These are phyloP conservation scores for Mixornis gularis DNA, from an alignment of 2,113 vertebrate species.

Conservation along the genomic window DNA sequence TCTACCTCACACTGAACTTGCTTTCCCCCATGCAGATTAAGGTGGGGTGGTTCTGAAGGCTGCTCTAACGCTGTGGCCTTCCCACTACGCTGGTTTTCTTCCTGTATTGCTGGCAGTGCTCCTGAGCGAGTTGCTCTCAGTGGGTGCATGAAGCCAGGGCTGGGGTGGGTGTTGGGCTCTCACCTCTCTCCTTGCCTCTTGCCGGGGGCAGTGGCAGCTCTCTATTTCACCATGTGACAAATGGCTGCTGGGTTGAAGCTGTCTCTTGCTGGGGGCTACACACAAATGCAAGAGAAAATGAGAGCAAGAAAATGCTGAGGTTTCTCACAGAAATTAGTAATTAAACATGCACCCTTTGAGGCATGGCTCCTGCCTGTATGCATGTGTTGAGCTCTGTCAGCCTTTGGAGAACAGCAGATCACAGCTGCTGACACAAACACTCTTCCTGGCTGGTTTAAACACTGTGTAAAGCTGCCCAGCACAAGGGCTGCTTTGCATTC, in stretches of 20 bases:
- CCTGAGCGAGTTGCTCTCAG: background rate
- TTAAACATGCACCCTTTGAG: background rate
- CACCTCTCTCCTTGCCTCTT: background rate
- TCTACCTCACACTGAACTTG: background rate
- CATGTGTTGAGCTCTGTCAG: background rate
- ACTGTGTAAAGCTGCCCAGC: background rate
- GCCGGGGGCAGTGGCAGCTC: accelerated
- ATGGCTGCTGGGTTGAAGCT: background rate
- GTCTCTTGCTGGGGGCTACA: background rate
- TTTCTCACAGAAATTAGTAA: background rate
- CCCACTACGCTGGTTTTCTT: background rate
- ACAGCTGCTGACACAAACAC: background rate
- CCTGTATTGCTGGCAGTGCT: background rate
- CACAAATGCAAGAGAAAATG: background rate
- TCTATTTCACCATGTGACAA: background rate
- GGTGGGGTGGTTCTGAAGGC: background rate
- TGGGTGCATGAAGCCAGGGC: background rate
- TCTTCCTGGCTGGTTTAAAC: background rate
- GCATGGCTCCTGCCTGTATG: background rate
- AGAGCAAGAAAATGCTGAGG: background rate
- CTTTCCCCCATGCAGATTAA: background rate
- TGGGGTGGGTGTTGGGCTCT: background rate
- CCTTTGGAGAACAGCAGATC: background rate
- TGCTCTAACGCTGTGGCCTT: background rate
- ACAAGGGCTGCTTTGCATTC: background rate